Evolutionary conservation across 1,140 invertebrate genomes (phyloP), one percentile per base, ranked within the genome.

Genomic region (Drosophila tsacasi): DNA sequence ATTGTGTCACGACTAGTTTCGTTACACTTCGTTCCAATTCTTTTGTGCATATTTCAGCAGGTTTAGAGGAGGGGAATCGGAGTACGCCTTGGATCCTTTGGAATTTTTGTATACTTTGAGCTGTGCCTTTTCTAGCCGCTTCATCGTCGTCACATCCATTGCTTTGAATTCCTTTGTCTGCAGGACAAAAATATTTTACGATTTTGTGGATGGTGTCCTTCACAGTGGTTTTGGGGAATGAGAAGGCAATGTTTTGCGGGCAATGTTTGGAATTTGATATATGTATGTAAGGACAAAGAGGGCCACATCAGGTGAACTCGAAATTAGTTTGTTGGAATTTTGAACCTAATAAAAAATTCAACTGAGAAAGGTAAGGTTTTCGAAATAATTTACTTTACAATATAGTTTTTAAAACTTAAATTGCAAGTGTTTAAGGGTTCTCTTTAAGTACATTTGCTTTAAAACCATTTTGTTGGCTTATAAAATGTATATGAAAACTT

Each of bases 1-100:
- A 87, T 87, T 84, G 77, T 89, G 84, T 87, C 85, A 89, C 84
- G 84, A 83, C 73, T 89, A 89, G 81, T 87, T 89, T 84, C 80
- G 83, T 60, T 80, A 86, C 76, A 80, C 80, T 80, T 74, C 64
- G 64, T 54, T 89, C 80, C 79, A 55, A 37, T 54, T 63, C 55
- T 42, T 78, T 78, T 78, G 75, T 78, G 76, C 75, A 78, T 78
- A 78, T 71, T 59, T 77, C 37, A 63, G 21, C 30, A 54, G 37
- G 35, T 35, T 61, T 40, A 30, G 21, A 12, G 30, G 19, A n/a
- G 30, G 19, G 47, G 62, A 9, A n/a, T 55, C 6, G 54, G 54
- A 40, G 32, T 39, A 68, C 40, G 32, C 74, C 39, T 21, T 47
- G 83, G 84, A 77, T 66, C 46, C 71, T 40, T 54, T 52, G 83